Base-by-base conservation (phyloP, 2,113 vertebrate species). In the Dendropsophus ebraccatus region DNA sequence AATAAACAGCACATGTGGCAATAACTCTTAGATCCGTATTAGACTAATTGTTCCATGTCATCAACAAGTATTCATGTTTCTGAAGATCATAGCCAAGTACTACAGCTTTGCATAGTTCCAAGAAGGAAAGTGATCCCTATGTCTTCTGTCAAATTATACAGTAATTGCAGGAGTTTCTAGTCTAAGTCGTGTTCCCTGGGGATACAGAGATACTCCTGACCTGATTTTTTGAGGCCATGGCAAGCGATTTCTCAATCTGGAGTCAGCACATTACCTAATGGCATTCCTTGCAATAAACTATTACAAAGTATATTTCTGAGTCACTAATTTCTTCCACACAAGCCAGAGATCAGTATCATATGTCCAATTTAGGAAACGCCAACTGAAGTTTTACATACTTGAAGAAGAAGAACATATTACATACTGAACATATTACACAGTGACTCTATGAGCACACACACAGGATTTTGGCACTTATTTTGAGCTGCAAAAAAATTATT, bases 221-320 rank as follows among this genome's bases (percentile, higher is more conserved):
- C 49, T 69, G 50, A 9, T 37, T 49, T 49, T 83, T 83, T n/a
- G 54, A 41, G 49, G 28, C 50, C 67, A 73, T 5, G 49, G 11
- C 23, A 50, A 69, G 11, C n/a, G 25, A 37, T 73, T 70, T 83
- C 81, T 73, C 49, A 83, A 83, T 73, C 28, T 73, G 28, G 28
- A 54, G 62, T 35, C 81, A 83, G 65, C 67, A 54, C 41, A 83
- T 83, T 56, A 73, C 65, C 81, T 73, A 83, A 70, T 83, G 30
- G 35, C 30, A 54, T 73, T 83, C 81, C 41, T 70, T 70, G 65
- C 49, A 73, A 49, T 73, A 52, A 56, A 72, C 67, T 37, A 19
- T 73, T 73, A 70, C 81, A 30, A 73, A 41, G 47, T 41, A 73
- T 23, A 35, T 41, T 56, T 56, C 47, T 83, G 67, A 73, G 49